Evolutionary conservation across 2,113 vertebrate species (phyloP).

Genomic region (Cinclus cinclus): DNA sequence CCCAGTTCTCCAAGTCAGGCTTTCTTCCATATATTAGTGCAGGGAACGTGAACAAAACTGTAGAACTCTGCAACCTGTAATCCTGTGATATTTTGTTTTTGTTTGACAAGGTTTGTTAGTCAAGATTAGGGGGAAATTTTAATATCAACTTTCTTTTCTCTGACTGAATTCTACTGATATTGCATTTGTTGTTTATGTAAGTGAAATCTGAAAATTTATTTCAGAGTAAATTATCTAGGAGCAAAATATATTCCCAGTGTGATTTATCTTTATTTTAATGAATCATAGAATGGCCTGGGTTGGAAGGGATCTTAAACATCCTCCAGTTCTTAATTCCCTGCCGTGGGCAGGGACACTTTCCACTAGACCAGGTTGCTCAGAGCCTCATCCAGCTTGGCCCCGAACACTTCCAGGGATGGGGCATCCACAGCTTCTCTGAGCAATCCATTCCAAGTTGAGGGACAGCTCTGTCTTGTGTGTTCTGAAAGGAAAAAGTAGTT

Average conservation of each 20-base stretch:
- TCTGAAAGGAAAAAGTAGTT: background rate
- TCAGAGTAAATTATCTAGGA: background rate
- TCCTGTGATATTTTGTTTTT: background rate
- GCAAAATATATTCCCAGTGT: background rate
- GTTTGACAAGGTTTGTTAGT: background rate
- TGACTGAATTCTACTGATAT: background rate
- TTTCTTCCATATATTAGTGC: background rate
- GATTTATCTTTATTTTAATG: background rate
- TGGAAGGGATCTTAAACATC: background rate
- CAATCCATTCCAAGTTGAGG: background rate
- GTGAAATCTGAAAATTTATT: background rate
- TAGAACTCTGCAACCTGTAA: background rate
- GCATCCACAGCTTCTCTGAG: background rate
- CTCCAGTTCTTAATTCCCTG: background rate
- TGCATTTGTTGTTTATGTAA: background rate
- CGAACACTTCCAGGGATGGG: background rate
- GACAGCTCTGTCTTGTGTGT: background rate
- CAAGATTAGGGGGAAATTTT: background rate
- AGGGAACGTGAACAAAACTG: background rate
- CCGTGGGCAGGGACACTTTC: background rate
- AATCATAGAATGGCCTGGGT: background rate
- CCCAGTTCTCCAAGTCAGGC: background rate
- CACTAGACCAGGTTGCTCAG: background rate
- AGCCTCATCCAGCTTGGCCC: background rate
- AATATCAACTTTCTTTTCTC: background rate